Base-by-base conservation (phyloP, 2,888 invertebrate species). In the Lagria hirta region DNA sequence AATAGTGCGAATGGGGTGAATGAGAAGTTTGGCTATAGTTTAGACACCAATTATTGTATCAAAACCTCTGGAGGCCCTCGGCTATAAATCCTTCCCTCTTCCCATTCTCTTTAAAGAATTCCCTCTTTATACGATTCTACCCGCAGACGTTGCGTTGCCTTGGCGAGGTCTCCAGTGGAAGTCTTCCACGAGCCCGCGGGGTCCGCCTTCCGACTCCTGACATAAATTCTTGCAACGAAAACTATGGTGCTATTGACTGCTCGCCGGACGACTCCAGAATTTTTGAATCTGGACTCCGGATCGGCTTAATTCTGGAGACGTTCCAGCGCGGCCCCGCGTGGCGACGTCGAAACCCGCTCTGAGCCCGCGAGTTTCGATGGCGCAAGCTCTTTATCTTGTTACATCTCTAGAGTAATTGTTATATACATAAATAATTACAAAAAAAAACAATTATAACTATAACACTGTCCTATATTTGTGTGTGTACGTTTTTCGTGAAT, bases 211-310 rank as follows among this genome's bases (percentile, higher is more conserved):
- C 52, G 54, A 52, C 49, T 56, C 49, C 46, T 45, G 50, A 60
- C 49, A n/a, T n/a, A 64, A 62, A 61, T 58, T 62, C 60, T 64
- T 71, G 70, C 71, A 71, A 72, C 72, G 71, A 71, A n/a, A 70
- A 68, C 66, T 66, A 67, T 70, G 70, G 71, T 72, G 71, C 72
- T 72, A 71, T 65, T 61, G 68, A 69, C 68, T 65, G 65, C 60
- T 64, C 56, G 61, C 54, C 47, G 60, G 60, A 56, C 58, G 59
- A 42, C 41, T 47, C 32, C 36, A 43, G 48, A n/a, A n/a, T n/a
- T n/a, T n/a, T n/a, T n/a, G n/a, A n/a, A n/a, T n/a, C n/a, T n/a
- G n/a, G n/a, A n/a, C n/a, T n/a, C n/a, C n/a, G 48, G 54, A 18
- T 23, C 5, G 27, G 29, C 26, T 26, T 34, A 30, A 27, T 36